Conservation (phyloP, 2,888 invertebrate species). For the Bursaphelenchus okinawaensis region DNA sequence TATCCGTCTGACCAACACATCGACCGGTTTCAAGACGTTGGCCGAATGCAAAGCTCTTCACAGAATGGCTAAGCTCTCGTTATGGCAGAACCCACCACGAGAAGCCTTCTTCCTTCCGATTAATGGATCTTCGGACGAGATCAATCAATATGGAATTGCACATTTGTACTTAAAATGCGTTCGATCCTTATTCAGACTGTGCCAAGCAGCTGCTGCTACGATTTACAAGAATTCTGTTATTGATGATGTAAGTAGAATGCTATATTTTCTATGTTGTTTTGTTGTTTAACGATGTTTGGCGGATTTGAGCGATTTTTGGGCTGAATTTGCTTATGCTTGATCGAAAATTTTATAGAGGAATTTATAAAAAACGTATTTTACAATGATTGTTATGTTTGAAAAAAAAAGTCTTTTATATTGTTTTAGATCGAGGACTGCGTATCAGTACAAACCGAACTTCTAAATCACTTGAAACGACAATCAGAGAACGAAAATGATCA, state of each 20-base stretch:
- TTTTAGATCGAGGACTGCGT: background rate
- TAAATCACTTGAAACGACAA: background rate
- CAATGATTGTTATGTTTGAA: no score
- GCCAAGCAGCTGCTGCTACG: background rate
- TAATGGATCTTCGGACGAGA: background rate
- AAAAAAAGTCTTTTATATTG: no score
- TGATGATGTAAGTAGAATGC: background rate
- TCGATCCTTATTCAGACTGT: background rate
- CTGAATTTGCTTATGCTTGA: no score
- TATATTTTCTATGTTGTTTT: no score
- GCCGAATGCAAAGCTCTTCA: background rate
- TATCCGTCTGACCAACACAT: background rate
- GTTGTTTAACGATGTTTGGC: no score
- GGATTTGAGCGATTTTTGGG: no score
- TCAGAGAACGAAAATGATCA: background rate
- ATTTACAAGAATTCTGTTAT: background rate
- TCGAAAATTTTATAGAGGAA: no score
- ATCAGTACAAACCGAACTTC: background rate
- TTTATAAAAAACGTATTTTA: no score
- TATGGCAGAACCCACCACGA: background rate
- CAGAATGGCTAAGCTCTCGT: background rate
- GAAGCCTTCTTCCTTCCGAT: background rate
- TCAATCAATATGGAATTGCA: background rate
- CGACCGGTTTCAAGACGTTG: background rate
- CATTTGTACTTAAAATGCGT: background rate